These are phyloP conservation scores for Mesoclemmys tuberculata DNA, from an alignment of 2,113 vertebrate species.

Conservation along the genomic window DNA sequence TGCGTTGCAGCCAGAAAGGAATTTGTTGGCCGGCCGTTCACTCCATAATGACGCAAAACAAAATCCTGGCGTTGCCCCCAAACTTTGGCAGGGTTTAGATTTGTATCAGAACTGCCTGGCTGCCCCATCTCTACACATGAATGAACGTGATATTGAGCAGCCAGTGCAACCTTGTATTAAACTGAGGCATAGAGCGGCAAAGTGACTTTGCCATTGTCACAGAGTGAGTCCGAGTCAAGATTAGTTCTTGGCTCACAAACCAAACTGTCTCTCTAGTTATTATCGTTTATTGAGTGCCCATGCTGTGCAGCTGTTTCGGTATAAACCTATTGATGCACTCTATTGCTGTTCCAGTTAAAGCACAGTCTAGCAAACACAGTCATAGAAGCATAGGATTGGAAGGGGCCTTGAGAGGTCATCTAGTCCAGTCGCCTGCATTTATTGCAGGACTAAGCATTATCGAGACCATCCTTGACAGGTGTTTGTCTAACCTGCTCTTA, in stretches of 20 bases:
- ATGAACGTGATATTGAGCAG: not conserved
- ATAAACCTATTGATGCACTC: not conserved
- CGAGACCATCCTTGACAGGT: no score
- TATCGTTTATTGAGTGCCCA: not conserved
- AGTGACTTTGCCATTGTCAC: not conserved
- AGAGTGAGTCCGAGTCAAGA: not conserved
- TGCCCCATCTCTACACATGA: not conserved
- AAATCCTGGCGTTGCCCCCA: not conserved
- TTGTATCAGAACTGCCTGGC: not conserved
- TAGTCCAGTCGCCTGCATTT: no score
- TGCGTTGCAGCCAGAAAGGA: not conserved
- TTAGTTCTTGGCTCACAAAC: not conserved
- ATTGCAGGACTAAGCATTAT: no score
- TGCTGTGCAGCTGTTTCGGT: not conserved
- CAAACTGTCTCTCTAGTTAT: not conserved
- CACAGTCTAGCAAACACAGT: not conserved
- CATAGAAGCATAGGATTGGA: no score
- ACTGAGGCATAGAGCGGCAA: not conserved
- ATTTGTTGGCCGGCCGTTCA: not conserved
- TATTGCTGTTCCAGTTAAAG: not conserved
- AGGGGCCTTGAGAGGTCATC: no score
- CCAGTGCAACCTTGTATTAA: not conserved
- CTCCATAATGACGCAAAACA: not conserved
- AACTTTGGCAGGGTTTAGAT: not conserved
- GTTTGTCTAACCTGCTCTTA: no score